A percentile compares a stretch with the other conserved stretches of the same genome.
phyloP scores from a whole-genome alignment of 1,140 invertebrate species.

The Temnothorax curvispinosus region DNA sequence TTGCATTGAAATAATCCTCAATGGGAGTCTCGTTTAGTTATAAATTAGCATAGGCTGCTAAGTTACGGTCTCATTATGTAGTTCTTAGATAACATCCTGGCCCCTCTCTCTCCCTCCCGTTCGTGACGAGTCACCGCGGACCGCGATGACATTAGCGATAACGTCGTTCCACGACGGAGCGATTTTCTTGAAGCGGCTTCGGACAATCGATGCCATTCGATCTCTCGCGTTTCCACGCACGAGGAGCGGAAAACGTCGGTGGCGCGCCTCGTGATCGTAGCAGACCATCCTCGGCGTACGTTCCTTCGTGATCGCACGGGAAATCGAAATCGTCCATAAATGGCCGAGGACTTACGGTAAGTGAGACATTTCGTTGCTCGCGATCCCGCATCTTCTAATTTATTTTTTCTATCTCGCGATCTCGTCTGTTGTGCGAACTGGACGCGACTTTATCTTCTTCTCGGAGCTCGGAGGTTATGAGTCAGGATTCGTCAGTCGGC shows the following conservation, averaged over 20 bases:
- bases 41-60: background rate
- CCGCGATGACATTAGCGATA: slow-evolving; percentile 28
- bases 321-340: slow-evolving; percentile 14
- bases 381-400: background rate
- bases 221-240: background rate
- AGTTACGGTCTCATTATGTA: background rate
- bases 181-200: background rate
- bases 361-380: background rate
- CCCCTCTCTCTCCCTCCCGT: background rate
- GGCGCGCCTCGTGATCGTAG: background rate
- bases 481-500: background rate
- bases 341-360: slow-evolving; percentile 68
- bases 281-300: background rate
- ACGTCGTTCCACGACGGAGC: background rate
- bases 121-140: background rate
- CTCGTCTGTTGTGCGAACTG: no score
- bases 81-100: background rate
- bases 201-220: slow-evolving; percentile 29
- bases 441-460: no score
- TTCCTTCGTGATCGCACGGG: background rate
- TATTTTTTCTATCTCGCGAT: background rate
- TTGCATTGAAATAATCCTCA: background rate
- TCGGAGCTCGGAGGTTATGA: background rate
- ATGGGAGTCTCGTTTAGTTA: background rate
- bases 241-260: background rate